Evolutionary conservation across 2,113 vertebrate genomes (phyloP).

Genomic region (Polyodon spathula): DNA sequence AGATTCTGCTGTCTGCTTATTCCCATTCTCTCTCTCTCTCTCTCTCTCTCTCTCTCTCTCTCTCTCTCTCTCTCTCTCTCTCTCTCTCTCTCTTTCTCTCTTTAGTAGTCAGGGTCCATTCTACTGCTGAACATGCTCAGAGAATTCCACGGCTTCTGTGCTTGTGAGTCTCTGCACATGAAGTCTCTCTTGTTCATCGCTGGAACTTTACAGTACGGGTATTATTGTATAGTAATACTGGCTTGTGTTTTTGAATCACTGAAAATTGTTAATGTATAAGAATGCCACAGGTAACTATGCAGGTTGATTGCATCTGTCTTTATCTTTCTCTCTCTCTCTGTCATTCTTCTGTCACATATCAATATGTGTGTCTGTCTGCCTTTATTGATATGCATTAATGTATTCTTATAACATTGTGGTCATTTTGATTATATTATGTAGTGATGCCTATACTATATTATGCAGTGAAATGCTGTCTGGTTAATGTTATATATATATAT

Average conservation of each 20-base stretch:
- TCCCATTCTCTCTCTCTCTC: constrained; percentile 36
- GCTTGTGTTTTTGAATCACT: constrained; percentile 10
- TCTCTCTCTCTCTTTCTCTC: constrained; percentile 46
- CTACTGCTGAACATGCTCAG: constrained; percentile 53
- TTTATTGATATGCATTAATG: no score
- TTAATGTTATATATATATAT: no score
- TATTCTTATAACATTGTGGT: no score
- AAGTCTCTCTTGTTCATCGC: constrained; percentile 39
- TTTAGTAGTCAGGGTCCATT: constrained; percentile 76
- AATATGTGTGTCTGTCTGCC: no score
- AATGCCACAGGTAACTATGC: constrained; percentile 46
- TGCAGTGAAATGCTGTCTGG: no score
- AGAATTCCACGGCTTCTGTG: constrained; percentile 44
- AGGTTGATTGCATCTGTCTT: no score
- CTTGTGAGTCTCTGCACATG: constrained; percentile 30
- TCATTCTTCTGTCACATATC: no score
- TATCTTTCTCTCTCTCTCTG: no score
- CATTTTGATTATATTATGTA: no score
- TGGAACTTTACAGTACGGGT: constrained; percentile 29
- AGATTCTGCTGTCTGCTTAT: constrained; percentile 46
- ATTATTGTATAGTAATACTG: constrained; percentile 18
- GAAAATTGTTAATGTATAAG: constrained; percentile 10
- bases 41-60: constrained; percentile 26
- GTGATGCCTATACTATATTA: no score
- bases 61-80: constrained; percentile 27